Percentiles rank a stretch among this genome's conserved stretches.
These are phyloP conservation scores for Pygmarrhopalites habei DNA, from an alignment of 1,140 invertebrate genomes.

Conservation along the genomic window DNA sequence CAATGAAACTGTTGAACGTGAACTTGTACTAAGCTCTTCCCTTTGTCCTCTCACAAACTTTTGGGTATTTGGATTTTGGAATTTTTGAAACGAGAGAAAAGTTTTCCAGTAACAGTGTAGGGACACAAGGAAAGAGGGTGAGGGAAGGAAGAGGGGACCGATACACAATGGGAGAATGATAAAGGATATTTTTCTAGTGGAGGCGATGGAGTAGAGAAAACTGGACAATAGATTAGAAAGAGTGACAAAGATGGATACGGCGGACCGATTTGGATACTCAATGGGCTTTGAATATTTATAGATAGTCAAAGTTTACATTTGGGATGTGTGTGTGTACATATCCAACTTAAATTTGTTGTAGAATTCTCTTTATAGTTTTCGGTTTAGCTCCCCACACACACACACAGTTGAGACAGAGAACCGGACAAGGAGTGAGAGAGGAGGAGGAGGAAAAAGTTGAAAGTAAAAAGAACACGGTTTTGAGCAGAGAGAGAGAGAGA, in stretches of 20 bases:
- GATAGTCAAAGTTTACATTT: too few relatives aligned
- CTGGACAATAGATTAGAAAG: constrained; percentile 3
- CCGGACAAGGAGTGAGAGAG: neutral
- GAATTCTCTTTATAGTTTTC: too few relatives aligned
- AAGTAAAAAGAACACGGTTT: too few relatives aligned
- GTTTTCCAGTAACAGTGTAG: neutral
- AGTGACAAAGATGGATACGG: constrained; percentile 10
- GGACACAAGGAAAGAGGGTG: neutral
- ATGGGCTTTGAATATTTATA: constrained; percentile 4
- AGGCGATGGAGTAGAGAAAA: constrained; percentile 3
- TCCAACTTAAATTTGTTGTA: too few relatives aligned
- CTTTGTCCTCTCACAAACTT: too few relatives aligned
- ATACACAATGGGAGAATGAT: neutral
- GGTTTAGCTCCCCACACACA: too few relatives aligned
- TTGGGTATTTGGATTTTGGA: too few relatives aligned
- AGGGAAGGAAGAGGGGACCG: neutral
- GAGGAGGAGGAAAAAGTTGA: neutral
- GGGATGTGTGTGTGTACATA: too few relatives aligned
- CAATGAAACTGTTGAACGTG: too few relatives aligned
- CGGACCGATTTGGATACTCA: neutral
- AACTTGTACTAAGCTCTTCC: too few relatives aligned
- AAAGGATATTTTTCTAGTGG: neutral
- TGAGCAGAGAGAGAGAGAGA: neutral
- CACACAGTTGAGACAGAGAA: too few relatives aligned
- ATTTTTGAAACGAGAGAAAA: neutral